Percentiles rank a stretch among this genome's conserved stretches.
Evolutionary conservation across 2,113 vertebrate genomes (phyloP).

Genomic region (Lipophrys pholis): DNA sequence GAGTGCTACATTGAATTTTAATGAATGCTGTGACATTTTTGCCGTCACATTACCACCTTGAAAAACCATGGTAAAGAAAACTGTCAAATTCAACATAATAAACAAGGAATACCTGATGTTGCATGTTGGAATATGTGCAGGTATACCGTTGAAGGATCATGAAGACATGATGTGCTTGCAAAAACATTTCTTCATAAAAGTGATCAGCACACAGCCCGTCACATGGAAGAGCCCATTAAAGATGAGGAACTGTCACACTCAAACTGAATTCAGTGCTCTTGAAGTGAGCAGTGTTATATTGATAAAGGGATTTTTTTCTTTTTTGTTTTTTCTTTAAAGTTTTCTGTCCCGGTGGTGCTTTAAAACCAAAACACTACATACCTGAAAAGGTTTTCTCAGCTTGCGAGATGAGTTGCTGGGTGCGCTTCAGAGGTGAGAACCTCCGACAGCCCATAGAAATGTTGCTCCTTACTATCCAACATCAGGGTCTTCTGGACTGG

Average conservation of each 20-base stretch:
- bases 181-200: constrained; percentile 61
- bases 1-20: constrained; percentile 49
- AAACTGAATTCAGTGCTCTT: constrained; percentile 19
- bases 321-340: too few relatives aligned
- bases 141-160: constrained; percentile 20
- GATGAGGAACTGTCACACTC: constrained; percentile 60
- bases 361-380: constrained; percentile 19
- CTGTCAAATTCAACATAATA: constrained; percentile 16
- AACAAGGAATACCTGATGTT: constrained; percentile 25
- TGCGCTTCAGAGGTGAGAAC: constrained; percentile 6
- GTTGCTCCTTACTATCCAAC: constrained; percentile 30
- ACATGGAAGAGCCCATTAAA: constrained; percentile 44
- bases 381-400: neutral
- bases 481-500: constrained; percentile 44
- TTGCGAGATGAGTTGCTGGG: neutral
- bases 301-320: neutral
- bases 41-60: constrained; percentile 3
- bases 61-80: too few relatives aligned
- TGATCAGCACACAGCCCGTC: constrained; percentile 71
- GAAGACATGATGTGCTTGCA: constrained; percentile 64
- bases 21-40: constrained; percentile 45
- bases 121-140: constrained; percentile 19
- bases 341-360: constrained; percentile 7
- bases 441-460: constrained; percentile 3
- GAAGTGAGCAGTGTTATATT: constrained; percentile 13